Evolutionary conservation across 2,113 vertebrate genomes (phyloP), one percentile per base, ranked within the genome.

Genomic region (Muntiacus muntjak): DNA sequence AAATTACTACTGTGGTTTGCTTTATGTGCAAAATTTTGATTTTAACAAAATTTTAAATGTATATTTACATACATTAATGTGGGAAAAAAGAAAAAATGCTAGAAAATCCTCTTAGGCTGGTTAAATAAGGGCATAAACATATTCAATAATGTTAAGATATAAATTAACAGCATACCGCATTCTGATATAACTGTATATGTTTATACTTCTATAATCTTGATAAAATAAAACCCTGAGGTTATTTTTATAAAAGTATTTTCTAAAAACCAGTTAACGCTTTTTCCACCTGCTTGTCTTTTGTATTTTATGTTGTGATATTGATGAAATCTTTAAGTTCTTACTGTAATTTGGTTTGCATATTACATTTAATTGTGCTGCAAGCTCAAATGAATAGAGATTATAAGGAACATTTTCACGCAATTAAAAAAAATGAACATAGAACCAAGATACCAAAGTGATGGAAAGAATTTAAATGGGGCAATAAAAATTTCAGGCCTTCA

Each of bases 181-280:
- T 89, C 40, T 95, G 81, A 91, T 76, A 58, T 33, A 89, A 83
- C 64, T 95, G 76, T n/a, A 93, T 83, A 97, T 97, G 91, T 90
- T 97, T 97, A 79, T 91, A 67, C 50, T 54, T 94, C 67, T 94
- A 28, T 86, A 95, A 95, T 94, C 78, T 82, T 94, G 15, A 96
- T 91, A 97, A 94, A 93, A 97, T 93, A 95, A 95, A 95, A 5
- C 15, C 89, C 57, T 87, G 45, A 89, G 52, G 33, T 96, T 97
- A 89, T 97, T 97, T 98, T 96, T 95, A 74, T 88, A 71, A 78
- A 71, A 43, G 11, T 12, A 57, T 81, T 91, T 97, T 96, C 91
- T 91, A 82, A 94, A 97, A 92, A 58, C 14, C 79, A 87, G 96
- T 98, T 97, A 96, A 71, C 64, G 87, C 83, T 78, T 97, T 91